Evolutionary conservation across 1,140 invertebrate genomes (phyloP), one percentile per base, ranked within the genome.

Genomic region (Drosophila sucinea): DNA sequence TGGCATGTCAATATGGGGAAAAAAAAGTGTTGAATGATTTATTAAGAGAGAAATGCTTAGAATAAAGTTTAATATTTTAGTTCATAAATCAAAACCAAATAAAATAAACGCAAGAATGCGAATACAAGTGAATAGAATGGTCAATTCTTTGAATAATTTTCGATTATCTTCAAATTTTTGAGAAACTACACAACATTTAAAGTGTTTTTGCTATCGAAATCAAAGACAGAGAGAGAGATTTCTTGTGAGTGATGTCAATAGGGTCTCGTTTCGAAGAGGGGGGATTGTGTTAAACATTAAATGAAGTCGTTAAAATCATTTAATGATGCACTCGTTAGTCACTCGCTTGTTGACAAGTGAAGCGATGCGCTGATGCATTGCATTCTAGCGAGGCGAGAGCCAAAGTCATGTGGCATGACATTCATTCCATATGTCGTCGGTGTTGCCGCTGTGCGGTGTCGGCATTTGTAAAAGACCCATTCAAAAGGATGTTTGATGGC

Each of bases 221-320:
- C 17, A 17, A 17, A 17, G 17, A 17, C 17, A 17, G 17, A 17
- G 33, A 7, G 33, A 33, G 6, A 35, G 33, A 35, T 35, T 6
- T 10, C 33, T 8, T 35, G 33, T 0, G 33, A 2, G 17, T 47
- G 17, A 0, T 47, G 17, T 17, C 17, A 17, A 17, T 17, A 17
- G 17, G 5, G 2, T 40, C 11, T 40, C 38, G 1, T 40, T 40
- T 40, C 1, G 17, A 27, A 2, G 7, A 2, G 17, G 44, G 41
- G 17, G 44, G 44, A 83, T 81, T 81, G 74, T 89, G 84, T 83
- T 89, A 90, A 78, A 84, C 80, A 83, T 73, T 81, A 78, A 79
- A 90, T 90, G 85, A 89, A 89, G 85, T 89, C 84, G 85, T 90
- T 86, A 82, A 86, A 90, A 83, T 80, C 70, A 67, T 90, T 83